Base-by-base conservation (phyloP, 2,888 invertebrate species). In the Polymixis flavicincta region DNA sequence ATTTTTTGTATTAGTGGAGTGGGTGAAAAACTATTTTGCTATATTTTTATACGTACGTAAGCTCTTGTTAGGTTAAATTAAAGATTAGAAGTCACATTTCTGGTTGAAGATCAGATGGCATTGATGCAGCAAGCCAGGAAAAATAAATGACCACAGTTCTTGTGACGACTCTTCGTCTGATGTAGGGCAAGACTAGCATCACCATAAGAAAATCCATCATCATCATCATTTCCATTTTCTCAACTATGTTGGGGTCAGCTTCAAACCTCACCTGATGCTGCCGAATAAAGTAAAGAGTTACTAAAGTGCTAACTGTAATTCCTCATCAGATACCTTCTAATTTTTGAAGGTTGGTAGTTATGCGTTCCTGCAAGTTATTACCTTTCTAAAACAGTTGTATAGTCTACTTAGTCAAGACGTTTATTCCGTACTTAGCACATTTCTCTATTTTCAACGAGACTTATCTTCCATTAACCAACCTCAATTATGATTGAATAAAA, bases 401-500 rank as follows among this genome's bases (percentile, higher is more conserved):
- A 5, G 7, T 48, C 28, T 52, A 32, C 7, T 45, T 22, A 37
- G n/a, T 61, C 28, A 50, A 61, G 4, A 5, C 13, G 13, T 45
- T 19, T 55, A 48, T 13, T 7, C 8, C 17, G 2, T 65, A 37
- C 3, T 2, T 37, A 25, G 19, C 6, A 75, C 6, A 4, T 54
- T 59, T 54, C 32, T 67, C 8, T 54, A 54, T 78, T 57, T 72
- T 42, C 14, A 65, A 72, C 45, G 32, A 8, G 13, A 11, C 25
- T 0, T 1, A 32, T 54, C 48, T 19, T n/a, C 28, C 13, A 42
- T 28, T 54, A 55, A 32, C 48, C 32, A 22, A 22, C 9, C 48
- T 66, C 32, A 82, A 72, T 68, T 52, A 76, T 69, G 64, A 59
- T 37, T 37, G 68, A 78, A 71, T 70, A 83, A 82, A 83, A 83